These are phyloP conservation scores for Phycodurus eques DNA, from an alignment of 2,113 vertebrate genomes.

Conservation along the genomic window DNA sequence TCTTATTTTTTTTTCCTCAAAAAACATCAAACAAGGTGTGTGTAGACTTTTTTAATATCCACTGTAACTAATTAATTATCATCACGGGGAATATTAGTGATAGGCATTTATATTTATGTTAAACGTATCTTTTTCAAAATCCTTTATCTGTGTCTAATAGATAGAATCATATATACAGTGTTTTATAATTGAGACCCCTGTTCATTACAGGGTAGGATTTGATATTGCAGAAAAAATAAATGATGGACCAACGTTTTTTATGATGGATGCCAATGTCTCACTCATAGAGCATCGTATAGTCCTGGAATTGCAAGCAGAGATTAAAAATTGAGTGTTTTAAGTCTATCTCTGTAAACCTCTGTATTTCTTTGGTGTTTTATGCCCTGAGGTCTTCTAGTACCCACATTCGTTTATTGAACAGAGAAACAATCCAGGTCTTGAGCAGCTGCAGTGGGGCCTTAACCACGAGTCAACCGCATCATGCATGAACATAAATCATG, in stretches of 20 bases:
- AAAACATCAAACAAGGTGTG: no score
- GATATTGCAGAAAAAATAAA: not conserved
- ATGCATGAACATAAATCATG: constrained; percentile 4
- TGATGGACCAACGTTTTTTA: not conserved
- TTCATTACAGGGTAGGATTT: not conserved
- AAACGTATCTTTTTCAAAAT: no score
- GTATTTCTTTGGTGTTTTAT: not conserved
- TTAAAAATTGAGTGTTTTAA: not conserved
- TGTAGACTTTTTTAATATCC: no score
- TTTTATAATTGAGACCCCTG: not conserved
- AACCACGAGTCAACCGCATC: not conserved
- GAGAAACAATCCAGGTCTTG: not conserved
- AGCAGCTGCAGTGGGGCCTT: not conserved
- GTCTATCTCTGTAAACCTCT: not conserved
- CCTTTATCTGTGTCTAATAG: no score
- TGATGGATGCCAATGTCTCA: not conserved
- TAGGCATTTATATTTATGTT: no score
- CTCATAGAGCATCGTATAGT: not conserved
- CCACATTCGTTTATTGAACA: not conserved
- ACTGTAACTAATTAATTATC: no score
- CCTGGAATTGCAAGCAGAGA: not conserved
- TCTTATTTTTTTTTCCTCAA: no score
- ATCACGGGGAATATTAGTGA: no score
- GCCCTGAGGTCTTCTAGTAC: not conserved
- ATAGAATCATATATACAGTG: no score